Conservation (phyloP, 1,140 invertebrate genomes). For the Meloidogyne chitwoodi region DNA sequence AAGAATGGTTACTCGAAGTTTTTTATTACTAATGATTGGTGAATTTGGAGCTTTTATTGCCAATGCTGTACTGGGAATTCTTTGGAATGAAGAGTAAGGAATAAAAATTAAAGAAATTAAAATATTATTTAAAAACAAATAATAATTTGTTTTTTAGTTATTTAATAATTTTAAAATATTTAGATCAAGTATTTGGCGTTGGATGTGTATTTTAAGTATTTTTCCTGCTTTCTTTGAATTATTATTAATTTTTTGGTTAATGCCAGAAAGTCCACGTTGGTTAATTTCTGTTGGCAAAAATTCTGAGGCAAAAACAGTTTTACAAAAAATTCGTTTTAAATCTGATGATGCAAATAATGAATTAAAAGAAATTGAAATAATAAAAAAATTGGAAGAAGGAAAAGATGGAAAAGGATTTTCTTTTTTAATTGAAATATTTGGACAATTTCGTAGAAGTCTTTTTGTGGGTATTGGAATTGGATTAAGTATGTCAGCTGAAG, state of each 20-base stretch:
- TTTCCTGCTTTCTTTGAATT: background rate
- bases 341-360: background rate
- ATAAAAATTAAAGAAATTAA: background rate
- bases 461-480: constrained; percentile 14
- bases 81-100: constrained; percentile 1
- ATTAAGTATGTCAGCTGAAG: background rate
- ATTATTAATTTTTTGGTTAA: background rate
- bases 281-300: background rate
- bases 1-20: constrained; percentile 3
- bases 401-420: background rate
- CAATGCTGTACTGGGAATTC: constrained; percentile 17
- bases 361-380: background rate
- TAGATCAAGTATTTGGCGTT: constrained; percentile 9
- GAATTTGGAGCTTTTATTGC: constrained; percentile 14
- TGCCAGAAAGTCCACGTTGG: constrained; percentile 18
- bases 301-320: background rate
- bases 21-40: background rate
- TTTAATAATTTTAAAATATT: too few relatives aligned
- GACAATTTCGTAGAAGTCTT: background rate
- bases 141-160: background rate
- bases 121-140: background rate
- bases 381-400: background rate
- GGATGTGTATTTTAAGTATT: constrained; percentile 7
- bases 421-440: background rate
- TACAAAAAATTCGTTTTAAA: constrained; percentile 4